Base-by-base conservation (phyloP, 1,140 invertebrate genomes). In the Pseudomyrmex gracilis region DNA sequence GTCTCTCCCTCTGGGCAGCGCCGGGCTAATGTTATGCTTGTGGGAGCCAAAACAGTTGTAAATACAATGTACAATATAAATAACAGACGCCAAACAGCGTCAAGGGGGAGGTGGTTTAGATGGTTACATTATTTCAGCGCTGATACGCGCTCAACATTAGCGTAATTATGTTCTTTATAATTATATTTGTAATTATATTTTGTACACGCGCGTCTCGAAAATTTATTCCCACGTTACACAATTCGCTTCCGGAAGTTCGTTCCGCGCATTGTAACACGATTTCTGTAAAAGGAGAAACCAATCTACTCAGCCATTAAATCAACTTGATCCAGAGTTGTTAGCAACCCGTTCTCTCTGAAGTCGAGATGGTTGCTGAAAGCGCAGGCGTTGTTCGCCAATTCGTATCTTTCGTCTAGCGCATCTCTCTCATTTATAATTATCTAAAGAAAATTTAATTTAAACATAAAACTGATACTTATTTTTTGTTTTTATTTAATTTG, bases 1-100 rank as follows among this genome's bases (percentile, higher is more conserved):
- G 80, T 89, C 88, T 74, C 66, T 68, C 74, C 47, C 45, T 73
- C 70, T 73, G 64, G 8, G 58, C 73, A 7, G 55, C 66, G 63
- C 34, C 34, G 5, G 34, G 34, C 66, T 83, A 88, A 85, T 73
- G 60, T 85, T 77, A 85, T 57, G 85, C 78, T 88, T 66, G 70
- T 74, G 55, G 17, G 82, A 57, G 53, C 22, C 55, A 20, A 55
- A 80, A 71, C 60, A 61, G 12, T n/a, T 1, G 57, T 58, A 58
- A 47, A 22, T 53, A 34, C 12, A 73, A 73, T 43, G 12, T 8
- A 58, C 20, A 15, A 15, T 49, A 57, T n/a, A 24, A 68, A 22
- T n/a, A n/a, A 70, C 20, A 8, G 13, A 51, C 12, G 2, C 24
- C 2, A 77, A 55, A 57, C 2, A 45, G 49, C 49, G 49, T 34